phyloP scores from a whole-genome alignment of 2,113 vertebrate genomes.

The Thomomys bottae region DNA sequence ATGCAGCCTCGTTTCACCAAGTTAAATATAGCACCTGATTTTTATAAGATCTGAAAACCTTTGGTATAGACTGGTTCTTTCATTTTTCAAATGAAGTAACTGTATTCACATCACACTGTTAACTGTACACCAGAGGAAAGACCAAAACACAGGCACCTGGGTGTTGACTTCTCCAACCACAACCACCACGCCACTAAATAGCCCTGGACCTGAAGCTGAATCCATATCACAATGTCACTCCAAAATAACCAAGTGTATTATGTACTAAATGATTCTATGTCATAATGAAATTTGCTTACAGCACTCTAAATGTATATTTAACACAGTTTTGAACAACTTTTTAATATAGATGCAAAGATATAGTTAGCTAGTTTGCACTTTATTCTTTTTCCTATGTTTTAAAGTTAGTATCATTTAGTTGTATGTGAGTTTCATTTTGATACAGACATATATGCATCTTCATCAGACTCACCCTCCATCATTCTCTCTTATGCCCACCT shows the following conservation, averaged over 20 bases:
- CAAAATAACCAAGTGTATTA: too few species aligned
- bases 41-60: conserved; percentile 39
- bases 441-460: too few species aligned
- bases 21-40: conserved; percentile 19
- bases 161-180: background rate
- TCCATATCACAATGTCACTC: too few species aligned
- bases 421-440: too few species aligned
- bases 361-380: conserved; percentile 16
- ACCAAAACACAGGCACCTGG: background rate
- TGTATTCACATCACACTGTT: background rate
- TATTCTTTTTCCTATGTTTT: background rate
- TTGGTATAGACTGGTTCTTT: background rate
- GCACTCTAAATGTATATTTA: background rate
- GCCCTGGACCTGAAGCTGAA: background rate
- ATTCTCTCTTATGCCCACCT: too few species aligned
- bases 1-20: background rate
- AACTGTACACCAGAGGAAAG: background rate
- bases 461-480: too few species aligned
- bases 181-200: background rate
- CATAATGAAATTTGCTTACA: background rate
- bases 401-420: too few species aligned
- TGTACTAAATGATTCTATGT: too few species aligned
- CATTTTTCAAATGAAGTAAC: background rate
- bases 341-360: background rate
- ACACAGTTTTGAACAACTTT: background rate